Evolutionary conservation across 35 echinoderm and acorn worm genomes (phyloP).

Genomic region (Holothuria glaberrima): DNA sequence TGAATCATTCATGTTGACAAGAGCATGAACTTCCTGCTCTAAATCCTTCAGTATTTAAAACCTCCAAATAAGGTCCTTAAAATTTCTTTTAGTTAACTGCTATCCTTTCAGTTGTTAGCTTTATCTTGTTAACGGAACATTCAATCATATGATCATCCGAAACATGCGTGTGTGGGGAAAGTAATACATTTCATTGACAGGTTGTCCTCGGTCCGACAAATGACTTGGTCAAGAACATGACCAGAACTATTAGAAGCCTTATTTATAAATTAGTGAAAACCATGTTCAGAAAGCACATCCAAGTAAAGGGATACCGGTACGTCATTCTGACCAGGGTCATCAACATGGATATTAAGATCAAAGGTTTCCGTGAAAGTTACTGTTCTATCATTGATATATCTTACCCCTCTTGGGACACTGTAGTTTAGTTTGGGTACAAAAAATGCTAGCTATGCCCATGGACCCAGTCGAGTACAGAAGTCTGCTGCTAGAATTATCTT

Average conservation of each 20-base stretch:
- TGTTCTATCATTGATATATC: too few relatives aligned
- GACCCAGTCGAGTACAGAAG: too few relatives aligned
- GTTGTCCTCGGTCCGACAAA: conserved; percentile 15
- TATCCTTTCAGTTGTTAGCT: neutral
- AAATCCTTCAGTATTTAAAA: conserved; percentile 26
- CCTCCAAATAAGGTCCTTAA: neutral
- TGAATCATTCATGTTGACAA: too few relatives aligned
- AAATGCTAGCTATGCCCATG: too few relatives aligned
- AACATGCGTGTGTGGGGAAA: neutral
- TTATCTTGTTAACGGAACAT: neutral
- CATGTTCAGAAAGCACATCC: conserved; percentile 20
- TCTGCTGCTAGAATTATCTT: too few relatives aligned
- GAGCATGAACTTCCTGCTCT: neutral
- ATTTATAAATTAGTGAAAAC: neutral
- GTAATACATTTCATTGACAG: neutral
- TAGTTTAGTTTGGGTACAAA: too few relatives aligned
- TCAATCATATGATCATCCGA: conserved; percentile 24
- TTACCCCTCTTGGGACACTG: too few relatives aligned
- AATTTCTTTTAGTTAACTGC: conserved; percentile 25
- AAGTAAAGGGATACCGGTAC: conserved; percentile 12
- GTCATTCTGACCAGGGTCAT: neutral
- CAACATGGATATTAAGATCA: conserved; percentile 42
- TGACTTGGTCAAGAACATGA: neutral
- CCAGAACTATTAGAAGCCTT: neutral
- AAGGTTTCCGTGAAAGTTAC: too few relatives aligned